Conservation (phyloP, 2,113 vertebrate genomes). For the Acanthisitta chloris region DNA sequence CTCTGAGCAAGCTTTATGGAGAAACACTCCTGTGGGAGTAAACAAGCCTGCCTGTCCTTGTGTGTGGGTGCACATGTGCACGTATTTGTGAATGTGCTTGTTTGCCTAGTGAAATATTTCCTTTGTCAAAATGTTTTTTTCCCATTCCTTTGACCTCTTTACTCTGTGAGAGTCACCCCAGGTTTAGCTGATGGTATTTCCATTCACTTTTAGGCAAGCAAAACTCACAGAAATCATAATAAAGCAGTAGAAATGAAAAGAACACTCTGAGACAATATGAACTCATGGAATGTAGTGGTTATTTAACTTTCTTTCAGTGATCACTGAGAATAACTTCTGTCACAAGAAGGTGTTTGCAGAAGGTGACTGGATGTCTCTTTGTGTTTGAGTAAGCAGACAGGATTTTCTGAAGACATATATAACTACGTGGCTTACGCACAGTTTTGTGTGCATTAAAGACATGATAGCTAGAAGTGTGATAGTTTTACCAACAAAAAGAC, state of each 20-base stretch:
- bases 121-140: neutral
- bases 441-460: neutral
- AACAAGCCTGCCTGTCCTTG: accelerated
- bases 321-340: neutral
- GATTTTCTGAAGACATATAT: neutral
- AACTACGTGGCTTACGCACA: accelerated
- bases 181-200: neutral
- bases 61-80: neutral
- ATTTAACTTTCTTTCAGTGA: neutral
- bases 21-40: neutral
- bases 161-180: neutral
- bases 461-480: neutral
- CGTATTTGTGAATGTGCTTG: neutral
- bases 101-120: neutral
- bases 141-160: neutral
- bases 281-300: neutral
- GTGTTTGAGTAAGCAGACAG: neutral
- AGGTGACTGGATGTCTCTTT: neutral
- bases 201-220: neutral
- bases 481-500: neutral
- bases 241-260: neutral
- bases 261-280: neutral
- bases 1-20: neutral
- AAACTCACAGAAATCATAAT: neutral
- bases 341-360: neutral